A percentile compares a stretch with the other conserved stretches of the same genome.
These are phyloP conservation scores for Plebejus anna DNA, from an alignment of 2,888 invertebrate genomes.

Conservation along the genomic window DNA sequence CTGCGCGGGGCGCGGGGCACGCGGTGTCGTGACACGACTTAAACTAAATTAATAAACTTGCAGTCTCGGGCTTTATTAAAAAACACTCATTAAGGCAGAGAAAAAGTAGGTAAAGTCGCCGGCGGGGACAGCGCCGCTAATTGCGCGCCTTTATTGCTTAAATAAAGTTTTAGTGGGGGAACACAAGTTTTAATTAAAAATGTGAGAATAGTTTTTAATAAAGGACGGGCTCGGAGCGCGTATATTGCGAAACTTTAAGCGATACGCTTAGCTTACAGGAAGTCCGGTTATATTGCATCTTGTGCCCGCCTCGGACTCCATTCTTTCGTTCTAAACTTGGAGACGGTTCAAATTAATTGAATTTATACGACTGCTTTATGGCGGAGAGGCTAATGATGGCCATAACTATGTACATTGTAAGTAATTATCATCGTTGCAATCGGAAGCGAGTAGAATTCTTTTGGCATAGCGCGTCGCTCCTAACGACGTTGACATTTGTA, in stretches of 20 bases:
- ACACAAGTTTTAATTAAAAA: conserved; percentile 81
- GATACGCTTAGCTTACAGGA: conserved; percentile 75
- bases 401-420: not conserved
- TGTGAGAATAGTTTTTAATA: conserved; percentile 81
- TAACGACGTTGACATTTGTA: not conserved
- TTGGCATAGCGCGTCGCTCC: not conserved
- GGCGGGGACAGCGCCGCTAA: conserved; percentile 78
- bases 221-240: conserved; percentile 74
- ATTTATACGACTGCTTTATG: conserved; percentile 1
- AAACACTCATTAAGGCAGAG: conserved; percentile 79
- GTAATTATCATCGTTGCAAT: not conserved
- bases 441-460: not conserved
- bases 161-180: conserved; percentile 79
- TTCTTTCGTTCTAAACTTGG: conserved; percentile 32
- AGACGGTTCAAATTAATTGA: conserved; percentile 19
- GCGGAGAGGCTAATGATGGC: not conserved
- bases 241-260: conserved; percentile 79
- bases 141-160: conserved; percentile 80
- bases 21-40: conserved; percentile 70
- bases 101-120: conserved; percentile 79
- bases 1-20: conserved; percentile 42
- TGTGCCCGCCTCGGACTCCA: conserved; percentile 41
- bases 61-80: conserved; percentile 77
- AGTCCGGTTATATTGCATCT: conserved; percentile 66
- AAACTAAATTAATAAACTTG: conserved; percentile 79